Evolutionary conservation across 2,888 invertebrate genomes (phyloP).

Genomic region (Rhamphomyia laevipes): DNA sequence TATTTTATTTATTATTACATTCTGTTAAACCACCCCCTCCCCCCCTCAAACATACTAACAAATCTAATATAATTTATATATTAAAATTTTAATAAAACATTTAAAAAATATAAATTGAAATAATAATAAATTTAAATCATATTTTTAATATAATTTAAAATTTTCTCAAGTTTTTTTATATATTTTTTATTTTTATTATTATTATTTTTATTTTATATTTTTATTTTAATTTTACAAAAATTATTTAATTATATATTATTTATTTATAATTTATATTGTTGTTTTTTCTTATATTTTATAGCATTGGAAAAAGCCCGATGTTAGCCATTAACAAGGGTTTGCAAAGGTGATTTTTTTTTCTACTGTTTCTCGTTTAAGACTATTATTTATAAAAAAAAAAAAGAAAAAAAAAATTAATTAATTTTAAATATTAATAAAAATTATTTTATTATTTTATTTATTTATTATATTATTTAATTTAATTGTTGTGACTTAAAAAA

Average conservation of each 20-base stretch:
- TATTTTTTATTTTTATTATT: neutral
- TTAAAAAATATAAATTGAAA: no score
- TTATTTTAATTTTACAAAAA: constrained; percentile 3
- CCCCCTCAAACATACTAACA: no score
- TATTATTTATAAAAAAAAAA: constrained; percentile 1
- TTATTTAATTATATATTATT: neutral
- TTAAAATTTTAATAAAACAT: no score
- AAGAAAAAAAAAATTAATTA: neutral
- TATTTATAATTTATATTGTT: constrained; percentile 12
- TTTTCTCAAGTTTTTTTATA: neutral
- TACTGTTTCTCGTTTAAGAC: constrained; percentile 19
- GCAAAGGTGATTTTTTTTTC: constrained; percentile 55
- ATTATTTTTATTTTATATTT: constrained; percentile 1
- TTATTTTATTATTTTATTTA: no score
- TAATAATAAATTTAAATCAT: neutral
- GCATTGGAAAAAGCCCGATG: constrained; percentile 66
- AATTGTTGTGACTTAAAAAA: no score
- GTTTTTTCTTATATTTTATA: constrained; percentile 49
- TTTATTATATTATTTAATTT: no score
- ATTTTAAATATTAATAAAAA: neutral
- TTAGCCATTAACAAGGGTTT: constrained; percentile 78
- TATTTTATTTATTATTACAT: no score
- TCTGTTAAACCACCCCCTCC: no score
- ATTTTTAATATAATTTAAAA: neutral
- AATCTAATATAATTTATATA: no score